Base-by-base conservation (phyloP, 2,888 invertebrate species). In the Cerceris rybyensis region DNA sequence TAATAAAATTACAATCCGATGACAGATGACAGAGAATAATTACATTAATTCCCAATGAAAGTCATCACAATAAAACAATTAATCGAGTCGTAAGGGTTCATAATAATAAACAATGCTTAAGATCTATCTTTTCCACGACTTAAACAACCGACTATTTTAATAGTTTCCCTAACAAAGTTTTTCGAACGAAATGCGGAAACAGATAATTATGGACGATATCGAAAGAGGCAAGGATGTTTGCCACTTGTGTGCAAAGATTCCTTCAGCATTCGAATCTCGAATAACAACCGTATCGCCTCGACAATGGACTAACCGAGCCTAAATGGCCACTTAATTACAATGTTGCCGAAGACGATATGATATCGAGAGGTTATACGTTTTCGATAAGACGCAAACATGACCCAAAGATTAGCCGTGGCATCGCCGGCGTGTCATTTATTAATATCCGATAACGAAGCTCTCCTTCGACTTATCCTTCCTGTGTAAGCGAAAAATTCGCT, bases 291-390 rank as follows among this genome's bases (percentile, higher is more conserved):
- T 66, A 66, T 66, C 66, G 43, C 17, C 57, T 13, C 57, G 11
- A 8, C n/a, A 41, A 57, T 46, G 58, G 39, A 54, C 52, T 64
- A 67, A 58, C n/a, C 58, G 28, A 28, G 67, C 49, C 49, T 58
- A 43, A 67, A 58, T 17, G 49, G 8, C 52, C 11, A 17, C 13
- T 49, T 67, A 67, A 67, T 58, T 67, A 57, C 49, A 49, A 17
- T 49, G 17, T 39, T 49, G 57, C 55, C 2, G 66, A 43, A 17
- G 6, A 28, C 58, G 67, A 49, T 58, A 46, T 42, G 57, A 67
- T 67, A 67, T 28, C 6, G 39, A 5, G 58, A 16, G 67, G 67
- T 67, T 67, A 67, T 67, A 67, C 43, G 39, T 57, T 58, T 49
- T 58, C 52, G 55, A 66, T 69, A 41, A 42, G 9, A 13, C 28